Conservation (phyloP, 2,888 invertebrate genomes). For the Pegoplata infirma region DNA sequence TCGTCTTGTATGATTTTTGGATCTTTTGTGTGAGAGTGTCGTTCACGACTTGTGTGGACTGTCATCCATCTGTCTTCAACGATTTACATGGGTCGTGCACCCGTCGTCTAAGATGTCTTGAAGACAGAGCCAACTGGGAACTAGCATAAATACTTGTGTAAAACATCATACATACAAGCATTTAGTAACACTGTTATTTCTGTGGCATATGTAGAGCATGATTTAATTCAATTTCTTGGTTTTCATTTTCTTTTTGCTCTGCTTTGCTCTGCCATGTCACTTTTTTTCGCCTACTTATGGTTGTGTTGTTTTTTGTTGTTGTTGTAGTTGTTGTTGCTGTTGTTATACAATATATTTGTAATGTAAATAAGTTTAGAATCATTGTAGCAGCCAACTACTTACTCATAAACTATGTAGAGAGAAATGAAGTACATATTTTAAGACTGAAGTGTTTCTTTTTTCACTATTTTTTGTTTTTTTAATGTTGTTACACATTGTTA, state of each 20-base stretch:
- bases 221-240: conserved; percentile 62
- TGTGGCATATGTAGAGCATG: conserved; percentile 61
- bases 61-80: no score
- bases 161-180: conserved; percentile 28
- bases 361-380: conserved; percentile 45
- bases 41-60: no score
- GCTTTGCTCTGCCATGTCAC: conserved; percentile 41
- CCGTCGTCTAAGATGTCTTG: no score
- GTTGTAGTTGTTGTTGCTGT: neutral
- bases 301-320: no score
- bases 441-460: conserved; percentile 34
- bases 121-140: no score
- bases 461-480: conserved; percentile 10
- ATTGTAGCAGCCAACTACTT: conserved; percentile 31
- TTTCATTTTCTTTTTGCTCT: conserved; percentile 31
- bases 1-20: no score
- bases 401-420: conserved; percentile 32
- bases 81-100: no score
- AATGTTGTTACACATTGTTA: conserved; percentile 17
- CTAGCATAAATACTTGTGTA: conserved; percentile 44
- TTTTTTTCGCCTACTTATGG: conserved; percentile 49
- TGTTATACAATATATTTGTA: conserved; percentile 30
- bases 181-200: conserved; percentile 57
- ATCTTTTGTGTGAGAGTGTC: no score
- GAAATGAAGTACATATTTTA: conserved; percentile 33